Evolutionary conservation across 2,797 vertebrate genomes (phyloP), one percentile per base, ranked within the genome.

Genomic region (Chelmon rostratus): DNA sequence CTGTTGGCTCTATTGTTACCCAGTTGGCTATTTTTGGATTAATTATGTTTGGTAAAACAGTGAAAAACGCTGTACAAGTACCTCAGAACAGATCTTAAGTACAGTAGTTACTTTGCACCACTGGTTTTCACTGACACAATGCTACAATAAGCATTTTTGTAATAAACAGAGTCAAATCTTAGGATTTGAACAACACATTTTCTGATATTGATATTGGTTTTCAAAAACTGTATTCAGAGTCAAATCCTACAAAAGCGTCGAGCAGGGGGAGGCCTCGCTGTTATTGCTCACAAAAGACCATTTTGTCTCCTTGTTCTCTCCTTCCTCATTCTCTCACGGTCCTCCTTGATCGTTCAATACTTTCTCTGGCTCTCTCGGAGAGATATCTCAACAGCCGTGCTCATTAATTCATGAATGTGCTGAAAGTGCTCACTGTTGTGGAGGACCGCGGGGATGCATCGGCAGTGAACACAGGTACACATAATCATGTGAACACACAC

Each of bases 401-500:
- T 90, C 79, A 82, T 82, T 89, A 77, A 87, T 88, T 85, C 74
- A 75, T 73, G 76, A 85, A 80, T 76, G 54, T 33, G 40, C 54
- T 21, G 31, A 79, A 82, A 79, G 72, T 4, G 54, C 31, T 76
- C 37, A 49, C 37, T 52, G 58, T 28, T 73, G 44, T 40, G 59
- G 61, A 73, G 47, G 62, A 59, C 67, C 25, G 19, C 46, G 25
- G 62, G 25, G 42, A 62, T n/a, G 6, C 66, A 64, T 63, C 53
- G 9, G 2, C 40, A 35, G 21, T 13, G 7, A 40, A 50, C 49
- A 11, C 66, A 71, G 50, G 33, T 64, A 56, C 37, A 57, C n/a
- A 56, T 3, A 18, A 44, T 57, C 53, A 31, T 2, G 25, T 2
- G 7, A 33, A 47, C 13, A 47, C 25, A 18, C 19, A 23, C 40